These are phyloP conservation scores for Melanophora roralis DNA, from an alignment of 2,888 invertebrate species.

Conservation along the genomic window DNA sequence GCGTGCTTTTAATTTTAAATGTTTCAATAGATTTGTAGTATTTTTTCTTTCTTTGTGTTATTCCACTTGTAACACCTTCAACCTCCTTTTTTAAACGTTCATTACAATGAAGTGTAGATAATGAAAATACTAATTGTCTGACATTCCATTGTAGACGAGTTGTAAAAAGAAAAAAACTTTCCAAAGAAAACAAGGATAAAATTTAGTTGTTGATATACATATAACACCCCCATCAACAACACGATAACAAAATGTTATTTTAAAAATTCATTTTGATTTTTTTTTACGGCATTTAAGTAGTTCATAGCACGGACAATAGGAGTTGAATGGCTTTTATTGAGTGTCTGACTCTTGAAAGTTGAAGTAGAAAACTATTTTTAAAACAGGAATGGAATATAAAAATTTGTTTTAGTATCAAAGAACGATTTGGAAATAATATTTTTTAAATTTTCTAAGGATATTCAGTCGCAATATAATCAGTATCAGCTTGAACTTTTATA, in stretches of 20 bases:
- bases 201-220: not conserved
- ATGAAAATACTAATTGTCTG: conserved; percentile 38
- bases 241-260: not conserved
- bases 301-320: no score
- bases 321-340: no score
- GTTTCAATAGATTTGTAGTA: not conserved
- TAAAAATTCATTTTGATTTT: not conserved
- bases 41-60: not conserved
- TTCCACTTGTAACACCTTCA: not conserved
- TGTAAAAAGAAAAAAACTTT: not conserved
- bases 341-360: no score
- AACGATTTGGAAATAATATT: no score
- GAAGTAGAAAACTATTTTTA: no score
- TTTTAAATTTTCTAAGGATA: no score
- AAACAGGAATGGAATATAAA: no score
- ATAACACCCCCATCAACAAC: not conserved
- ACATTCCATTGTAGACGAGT: conserved; percentile 11
- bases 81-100: not conserved
- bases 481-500: no score
- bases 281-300: not conserved
- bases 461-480: no score
- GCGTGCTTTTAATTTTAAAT: conserved; percentile 39
- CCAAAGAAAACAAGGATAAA: not conserved
- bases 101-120: conserved; percentile 23
- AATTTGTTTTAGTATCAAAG: no score